These are phyloP conservation scores for Agriopis leucophaearia DNA, from an alignment of 2,888 invertebrate species.

Conservation along the genomic window DNA sequence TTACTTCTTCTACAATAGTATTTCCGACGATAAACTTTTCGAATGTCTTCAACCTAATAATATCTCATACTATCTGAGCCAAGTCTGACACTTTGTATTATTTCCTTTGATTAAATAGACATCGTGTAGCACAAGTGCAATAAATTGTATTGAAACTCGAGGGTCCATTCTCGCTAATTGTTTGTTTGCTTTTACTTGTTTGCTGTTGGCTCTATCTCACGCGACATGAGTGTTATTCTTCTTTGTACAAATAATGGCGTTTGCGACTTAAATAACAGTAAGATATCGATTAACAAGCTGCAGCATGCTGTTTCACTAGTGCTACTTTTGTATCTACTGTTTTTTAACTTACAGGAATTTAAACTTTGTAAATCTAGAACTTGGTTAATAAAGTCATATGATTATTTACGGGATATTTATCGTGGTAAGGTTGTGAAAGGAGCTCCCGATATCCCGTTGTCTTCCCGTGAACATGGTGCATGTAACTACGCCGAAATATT, in stretches of 20 bases:
- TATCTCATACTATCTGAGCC: too few species aligned
- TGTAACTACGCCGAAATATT: too few species aligned
- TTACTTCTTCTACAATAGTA: too few species aligned
- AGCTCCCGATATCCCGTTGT: too few species aligned
- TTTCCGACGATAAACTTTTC: too few species aligned
- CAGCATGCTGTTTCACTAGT: neutral
- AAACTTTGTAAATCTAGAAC: too few species aligned
- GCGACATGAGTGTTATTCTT: constrained; percentile 25
- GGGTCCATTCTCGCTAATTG: constrained; percentile 28
- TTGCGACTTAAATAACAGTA: constrained; percentile 18
- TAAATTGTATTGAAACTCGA: constrained; percentile 21
- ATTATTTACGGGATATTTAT: too few species aligned
- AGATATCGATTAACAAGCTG: neutral
- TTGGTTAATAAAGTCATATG: too few species aligned
- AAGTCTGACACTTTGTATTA: neutral
- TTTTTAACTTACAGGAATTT: too few species aligned
- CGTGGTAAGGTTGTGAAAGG: too few species aligned
- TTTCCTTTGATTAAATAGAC: neutral
- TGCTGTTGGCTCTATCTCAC: constrained; percentile 17
- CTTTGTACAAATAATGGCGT: constrained; percentile 15
- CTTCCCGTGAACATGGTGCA: too few species aligned
- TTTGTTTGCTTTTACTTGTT: constrained; percentile 28
- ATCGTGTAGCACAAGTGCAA: constrained; percentile 10
- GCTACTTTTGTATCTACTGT: neutral
- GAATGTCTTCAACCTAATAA: too few species aligned